phyloP scores from a whole-genome alignment of 2,113 vertebrate genomes.

The Xiphias gladius region DNA sequence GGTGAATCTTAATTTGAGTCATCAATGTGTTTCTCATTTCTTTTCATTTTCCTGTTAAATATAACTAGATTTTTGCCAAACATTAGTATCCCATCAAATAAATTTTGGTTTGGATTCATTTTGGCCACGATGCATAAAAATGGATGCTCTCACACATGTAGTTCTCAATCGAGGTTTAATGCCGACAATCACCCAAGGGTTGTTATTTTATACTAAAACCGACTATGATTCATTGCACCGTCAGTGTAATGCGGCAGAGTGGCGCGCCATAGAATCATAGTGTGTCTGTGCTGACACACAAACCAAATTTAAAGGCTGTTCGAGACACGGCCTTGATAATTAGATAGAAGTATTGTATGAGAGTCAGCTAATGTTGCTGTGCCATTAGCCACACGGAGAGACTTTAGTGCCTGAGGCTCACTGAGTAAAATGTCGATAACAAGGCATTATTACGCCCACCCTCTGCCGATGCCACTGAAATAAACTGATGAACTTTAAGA shows the following conservation, averaged over 20 bases:
- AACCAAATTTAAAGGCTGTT: constrained; percentile 28
- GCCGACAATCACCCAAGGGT: not conserved
- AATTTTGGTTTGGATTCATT: not conserved
- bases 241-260: not conserved
- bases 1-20: not conserved
- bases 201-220: not conserved
- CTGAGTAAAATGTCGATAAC: not conserved
- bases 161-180: constrained; percentile 18
- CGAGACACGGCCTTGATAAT: constrained; percentile 20
- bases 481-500: not conserved
- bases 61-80: not conserved
- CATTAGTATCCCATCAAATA: not conserved
- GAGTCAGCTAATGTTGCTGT: constrained; percentile 1
- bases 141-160: not conserved
- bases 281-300: constrained; percentile 14
- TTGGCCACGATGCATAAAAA: not conserved
- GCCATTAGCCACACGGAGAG: constrained; percentile 20
- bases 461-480: not conserved
- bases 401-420: not conserved
- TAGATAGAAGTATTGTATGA: not conserved
- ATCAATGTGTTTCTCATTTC: not conserved
- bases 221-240: constrained; percentile 4
- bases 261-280: not conserved
- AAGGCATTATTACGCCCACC: constrained; percentile 4
- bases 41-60: constrained; percentile 5